Evolutionary conservation across 2,888 invertebrate species (phyloP), one percentile per base, ranked within the genome.

Genomic region (Pyrrhosoma nymphula): DNA sequence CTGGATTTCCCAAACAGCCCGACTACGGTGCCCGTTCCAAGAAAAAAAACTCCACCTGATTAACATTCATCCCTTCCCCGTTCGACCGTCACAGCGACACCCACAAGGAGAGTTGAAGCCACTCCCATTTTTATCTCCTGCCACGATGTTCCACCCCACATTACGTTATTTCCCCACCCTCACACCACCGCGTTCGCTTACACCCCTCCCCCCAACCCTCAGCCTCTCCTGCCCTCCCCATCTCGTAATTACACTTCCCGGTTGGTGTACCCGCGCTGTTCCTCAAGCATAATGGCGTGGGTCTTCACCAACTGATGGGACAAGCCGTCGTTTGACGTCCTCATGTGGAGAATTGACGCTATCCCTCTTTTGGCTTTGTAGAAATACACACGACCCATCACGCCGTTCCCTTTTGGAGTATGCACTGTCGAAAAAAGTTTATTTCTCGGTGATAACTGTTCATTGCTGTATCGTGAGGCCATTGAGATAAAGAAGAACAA

Each of bases 1-100:
- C 60, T 18, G 82, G 82, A 82, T 82, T 82, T 91, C 60, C 91
- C 91, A 91, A 93, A 69, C 93, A 93, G 69, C 93, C 63, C 90
- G 30, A 91, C 35, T 63, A 93, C 47, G 69, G 69, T 93, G 35
- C 93, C 47, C 93, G 75, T 69, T 16, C 69, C 93, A 26, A 20
- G 12, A 60, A 60, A 60, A 60, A 82, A 75, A 93, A 93, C 93
- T 47, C 69, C 93, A 47, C 69, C 75, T 93, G 93, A 93, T 93
- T 69, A 93, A 93, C 63, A 93, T 93, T 93, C 93, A 93, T 93
- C 93, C 93, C 93, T 4, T 20, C 90, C 23, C 90, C 4, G 26
- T 55, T n/a, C 69, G 47, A 47, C 47, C 47, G 16, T 35, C 82
- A 8, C 35, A 18, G 82, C 82, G 60, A 60, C 89, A 89, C 89